Conservation (phyloP, 2,113 vertebrate genomes). For the Dendrocopos noguchii region DNA sequence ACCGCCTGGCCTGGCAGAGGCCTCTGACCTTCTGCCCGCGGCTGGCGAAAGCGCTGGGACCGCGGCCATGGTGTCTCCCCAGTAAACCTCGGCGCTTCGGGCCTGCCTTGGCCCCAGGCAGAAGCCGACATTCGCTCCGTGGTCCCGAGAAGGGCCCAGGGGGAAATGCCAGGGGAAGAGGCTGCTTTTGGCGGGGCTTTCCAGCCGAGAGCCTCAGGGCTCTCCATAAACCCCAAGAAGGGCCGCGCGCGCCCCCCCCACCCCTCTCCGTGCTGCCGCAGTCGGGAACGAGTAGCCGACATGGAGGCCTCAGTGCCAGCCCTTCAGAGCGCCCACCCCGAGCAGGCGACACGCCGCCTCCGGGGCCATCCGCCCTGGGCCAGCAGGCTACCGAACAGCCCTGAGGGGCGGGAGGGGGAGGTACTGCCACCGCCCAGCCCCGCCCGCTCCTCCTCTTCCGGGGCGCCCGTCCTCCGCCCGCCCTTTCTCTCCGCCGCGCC, state of each 20-base stretch:
- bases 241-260: too few relatives aligned
- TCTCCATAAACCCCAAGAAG: rapidly evolving
- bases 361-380: rapidly evolving
- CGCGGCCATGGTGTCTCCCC: too few relatives aligned
- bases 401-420: not conserved
- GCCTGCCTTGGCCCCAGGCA: too few relatives aligned
- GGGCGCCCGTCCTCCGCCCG: not conserved
- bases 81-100: not conserved
- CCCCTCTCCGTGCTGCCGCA: rapidly evolving
- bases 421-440: not conserved
- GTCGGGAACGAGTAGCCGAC: rapidly evolving
- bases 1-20: rapidly evolving
- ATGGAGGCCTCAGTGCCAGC: rapidly evolving
- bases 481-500: not conserved
- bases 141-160: not conserved
- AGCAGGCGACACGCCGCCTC: rapidly evolving
- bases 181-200: not conserved
- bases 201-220: not conserved
- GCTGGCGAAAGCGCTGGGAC: not conserved
- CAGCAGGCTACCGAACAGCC: rapidly evolving
- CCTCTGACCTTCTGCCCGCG: too few relatives aligned
- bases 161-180: not conserved
- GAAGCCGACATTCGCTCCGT: not conserved
- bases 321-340: rapidly evolving
- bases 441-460: not conserved